Evolutionary conservation across 2,797 vertebrate genomes (phyloP), one percentile per base, ranked within the genome.

Genomic region (Sciaenops ocellatus): DNA sequence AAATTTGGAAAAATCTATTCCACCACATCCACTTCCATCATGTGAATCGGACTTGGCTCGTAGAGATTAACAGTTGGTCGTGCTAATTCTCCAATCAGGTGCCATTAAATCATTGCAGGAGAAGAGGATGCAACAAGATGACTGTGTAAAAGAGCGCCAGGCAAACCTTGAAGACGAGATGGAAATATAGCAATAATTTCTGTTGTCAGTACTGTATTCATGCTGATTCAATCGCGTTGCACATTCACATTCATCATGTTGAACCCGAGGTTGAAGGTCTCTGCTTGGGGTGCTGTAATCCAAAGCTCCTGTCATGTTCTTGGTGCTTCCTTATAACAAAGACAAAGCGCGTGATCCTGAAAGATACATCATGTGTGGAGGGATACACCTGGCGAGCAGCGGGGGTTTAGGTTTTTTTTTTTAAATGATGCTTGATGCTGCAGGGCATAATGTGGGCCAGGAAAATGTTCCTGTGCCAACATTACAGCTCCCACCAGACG

Each of bases 221-320:
- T 57, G 83, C 62, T 46, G 73, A 56, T 55, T 48, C 22, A 24
- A 20, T 16, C 48, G 42, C 4, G 8, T 65, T 48, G 20, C 61
- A 50, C 28, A 11, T 20, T 73, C 78, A 64, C 75, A 75, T 83
- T 72, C 24, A 75, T 88, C 56, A 80, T 54, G 34, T 55, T 48
- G 18, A 66, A 26, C 52, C 22, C 55, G 51, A 71, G 38, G 71
- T 15, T n/a, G 20, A 28, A 54, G 41, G 52, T 71, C 56, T 15
- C 22, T 20, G 46, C 52, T 59, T 48, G 16, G n/a, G 34, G 3
- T 78, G 57, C 62, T 68, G 46, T 28, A 22, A 73, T 60, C 41
- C 26, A 20, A 44, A 62, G 69, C 67, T 41, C 24, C 17, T 22
- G 30, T 48, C 61, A 12, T 44, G 61, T 72, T 69, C 22, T 62